Evolutionary conservation across 2,113 vertebrate species (phyloP), one percentile per base, ranked within the genome.

Genomic region (Tragelaphus scriptus): DNA sequence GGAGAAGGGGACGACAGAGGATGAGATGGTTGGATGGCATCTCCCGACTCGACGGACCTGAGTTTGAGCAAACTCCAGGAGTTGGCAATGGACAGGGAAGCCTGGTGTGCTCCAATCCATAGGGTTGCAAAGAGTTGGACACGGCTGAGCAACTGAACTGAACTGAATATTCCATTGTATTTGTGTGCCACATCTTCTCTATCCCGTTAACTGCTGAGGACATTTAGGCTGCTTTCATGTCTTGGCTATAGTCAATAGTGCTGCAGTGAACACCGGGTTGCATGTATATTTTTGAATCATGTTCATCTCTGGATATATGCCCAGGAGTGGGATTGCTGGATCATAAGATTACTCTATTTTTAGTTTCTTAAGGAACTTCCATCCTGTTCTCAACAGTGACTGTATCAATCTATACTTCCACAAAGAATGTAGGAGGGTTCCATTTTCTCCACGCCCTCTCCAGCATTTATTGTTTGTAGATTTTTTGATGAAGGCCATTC

Each of bases 1-100:
- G 65, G 17, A 71, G n/a, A 71, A 71, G 68, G 2, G 68, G 10
- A 40, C 0, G 0, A 23, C 10, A 40, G 10, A 71, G n/a, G 19
- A 71, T 40, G 10, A 40, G 19, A 71, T 23, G n/a, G n/a, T 40
- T 40, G 68, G 19, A 40, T 40, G 68, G 5, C 19, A 71, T 71
- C n/a, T 40, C 19, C 68, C 1, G 0, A 40, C 19, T 40, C 19
- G 0, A 71, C 1, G 0, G 68, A 71, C 32, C 12, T 12, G n/a
- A 71, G n/a, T 71, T 71, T 71, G 9, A 71, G 68, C 10, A 71
- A 23, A 40, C 19, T 71, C n/a, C 0, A 0, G 19, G n/a, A 71
- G 10, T 3, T 40, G 17, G 19, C 32, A 71, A 71, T 40, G n/a
- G n/a, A 40, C n/a, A 71, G 68, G n/a, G 68, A 71, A 23, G 68